Conservation (phyloP, 1,140 invertebrate species). For the Lordiphosa stackelbergi region DNA sequence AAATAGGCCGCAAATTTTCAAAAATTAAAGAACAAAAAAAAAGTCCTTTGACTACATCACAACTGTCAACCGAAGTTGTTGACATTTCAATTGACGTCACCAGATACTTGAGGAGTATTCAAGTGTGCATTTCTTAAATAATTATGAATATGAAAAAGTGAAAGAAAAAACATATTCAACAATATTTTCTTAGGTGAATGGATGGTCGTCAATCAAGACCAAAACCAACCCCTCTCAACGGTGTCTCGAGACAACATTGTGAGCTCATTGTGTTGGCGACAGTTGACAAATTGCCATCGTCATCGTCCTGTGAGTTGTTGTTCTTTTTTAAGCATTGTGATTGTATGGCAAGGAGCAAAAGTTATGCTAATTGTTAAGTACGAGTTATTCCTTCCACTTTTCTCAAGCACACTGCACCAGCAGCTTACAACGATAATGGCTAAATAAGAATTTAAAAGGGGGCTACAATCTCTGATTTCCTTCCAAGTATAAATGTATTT, state of each 20-base stretch:
- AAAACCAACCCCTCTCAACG: constrained; percentile 8
- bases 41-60: constrained; percentile 10
- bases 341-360: constrained; percentile 18
- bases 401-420: constrained; percentile 33
- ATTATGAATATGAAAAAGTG: constrained; percentile 57
- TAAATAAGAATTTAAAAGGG: constrained; percentile 19
- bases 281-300: constrained; percentile 67
- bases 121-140: constrained; percentile 73
- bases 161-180: constrained; percentile 26
- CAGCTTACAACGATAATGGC: constrained; percentile 47
- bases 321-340: constrained; percentile 45
- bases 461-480: constrained; percentile 15
- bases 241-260: constrained; percentile 9
- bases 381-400: constrained; percentile 44
- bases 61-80: constrained; percentile 60
- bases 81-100: constrained; percentile 58
- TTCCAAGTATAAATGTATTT: constrained; percentile 25
- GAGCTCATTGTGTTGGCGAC: constrained; percentile 52
- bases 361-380: constrained; percentile 48
- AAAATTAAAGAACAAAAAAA: neutral
- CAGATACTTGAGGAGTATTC: constrained; percentile 49
- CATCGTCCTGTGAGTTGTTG: constrained; percentile 19
- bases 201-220: constrained; percentile 63
- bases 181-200: constrained; percentile 50
- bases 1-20: constrained; percentile 7